Evolutionary conservation across 1,140 invertebrate species (phyloP).

Genomic region (Aphis craccivora): DNA sequence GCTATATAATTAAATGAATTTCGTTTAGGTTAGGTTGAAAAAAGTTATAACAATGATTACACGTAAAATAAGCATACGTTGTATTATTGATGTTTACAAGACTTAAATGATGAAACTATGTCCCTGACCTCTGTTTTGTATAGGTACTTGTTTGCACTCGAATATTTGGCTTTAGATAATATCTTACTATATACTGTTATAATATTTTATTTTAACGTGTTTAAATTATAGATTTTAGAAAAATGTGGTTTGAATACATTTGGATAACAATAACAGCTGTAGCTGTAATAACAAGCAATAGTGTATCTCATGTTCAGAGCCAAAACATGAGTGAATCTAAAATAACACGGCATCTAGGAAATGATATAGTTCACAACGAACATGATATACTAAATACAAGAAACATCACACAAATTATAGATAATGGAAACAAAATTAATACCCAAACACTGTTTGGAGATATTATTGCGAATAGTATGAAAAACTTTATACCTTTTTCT

Average conservation of each 20-base stretch:
- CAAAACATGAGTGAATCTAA: neutral
- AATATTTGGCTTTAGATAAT: neutral
- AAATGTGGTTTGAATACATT: neutral
- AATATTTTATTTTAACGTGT: too few relatives aligned
- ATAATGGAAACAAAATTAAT: neutral
- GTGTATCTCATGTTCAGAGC: neutral
- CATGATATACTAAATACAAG: neutral
- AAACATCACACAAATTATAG: neutral
- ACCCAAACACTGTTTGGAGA: slow-evolving; percentile 1
- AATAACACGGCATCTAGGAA: neutral
- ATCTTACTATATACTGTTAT: neutral
- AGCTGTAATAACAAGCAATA: neutral
- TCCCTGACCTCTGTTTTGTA: neutral
- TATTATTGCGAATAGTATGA: slow-evolving; percentile 26
- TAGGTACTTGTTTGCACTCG: neutral
- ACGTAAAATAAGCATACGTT: neutral
- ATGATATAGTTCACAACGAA: neutral
- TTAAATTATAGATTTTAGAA: neutral
- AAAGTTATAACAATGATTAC: neutral
- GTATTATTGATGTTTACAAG: neutral
- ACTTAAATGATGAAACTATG: too few relatives aligned
- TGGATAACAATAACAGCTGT: neutral
- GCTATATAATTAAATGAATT: neutral
- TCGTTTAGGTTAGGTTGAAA: too few relatives aligned
- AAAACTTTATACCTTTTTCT: neutral